A percentile compares a stretch with the other conserved stretches of the same genome.
Conservation (phyloP, 2,888 invertebrate genomes). For the Meta bourneti region DNA sequence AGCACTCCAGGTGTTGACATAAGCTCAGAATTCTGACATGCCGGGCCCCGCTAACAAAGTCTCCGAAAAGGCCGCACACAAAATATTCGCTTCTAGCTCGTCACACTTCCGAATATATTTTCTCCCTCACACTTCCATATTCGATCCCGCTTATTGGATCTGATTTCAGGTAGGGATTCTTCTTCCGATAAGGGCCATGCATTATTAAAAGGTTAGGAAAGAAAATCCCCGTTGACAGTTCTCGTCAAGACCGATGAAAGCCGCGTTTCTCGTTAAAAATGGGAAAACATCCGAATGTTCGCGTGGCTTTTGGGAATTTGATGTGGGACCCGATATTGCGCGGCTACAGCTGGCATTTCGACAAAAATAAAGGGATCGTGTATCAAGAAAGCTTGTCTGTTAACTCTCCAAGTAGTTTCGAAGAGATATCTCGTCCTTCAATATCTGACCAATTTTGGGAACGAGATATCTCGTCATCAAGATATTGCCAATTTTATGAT, state of each 20-base stretch:
- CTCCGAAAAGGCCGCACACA: constrained; percentile 7
- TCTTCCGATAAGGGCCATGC: constrained; percentile 32
- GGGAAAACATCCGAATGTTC: neutral
- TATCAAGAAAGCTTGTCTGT: no score
- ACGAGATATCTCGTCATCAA: no score
- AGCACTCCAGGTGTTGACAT: constrained; percentile 37
- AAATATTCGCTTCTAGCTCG: constrained; percentile 32
- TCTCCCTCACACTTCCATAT: neutral
- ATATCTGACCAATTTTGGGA: no score
- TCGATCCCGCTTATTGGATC: constrained; percentile 37
- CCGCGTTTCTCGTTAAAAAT: no score
- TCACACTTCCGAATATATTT: constrained; percentile 33
- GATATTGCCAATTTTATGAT: no score
- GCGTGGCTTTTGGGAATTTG: neutral
- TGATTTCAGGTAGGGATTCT: constrained; percentile 22
- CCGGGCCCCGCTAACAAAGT: constrained; percentile 7
- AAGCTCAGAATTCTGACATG: constrained; percentile 21
- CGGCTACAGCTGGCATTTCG: no score
- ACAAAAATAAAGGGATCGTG: no score
- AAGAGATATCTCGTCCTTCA: no score
- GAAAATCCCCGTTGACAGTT: constrained; percentile 20
- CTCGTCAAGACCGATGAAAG: neutral
- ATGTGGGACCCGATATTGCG: no score
- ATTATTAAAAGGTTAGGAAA: constrained; percentile 42
- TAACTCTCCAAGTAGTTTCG: no score